Base-by-base conservation (phyloP, 2,888 invertebrate species). In the Macropis europaea region DNA sequence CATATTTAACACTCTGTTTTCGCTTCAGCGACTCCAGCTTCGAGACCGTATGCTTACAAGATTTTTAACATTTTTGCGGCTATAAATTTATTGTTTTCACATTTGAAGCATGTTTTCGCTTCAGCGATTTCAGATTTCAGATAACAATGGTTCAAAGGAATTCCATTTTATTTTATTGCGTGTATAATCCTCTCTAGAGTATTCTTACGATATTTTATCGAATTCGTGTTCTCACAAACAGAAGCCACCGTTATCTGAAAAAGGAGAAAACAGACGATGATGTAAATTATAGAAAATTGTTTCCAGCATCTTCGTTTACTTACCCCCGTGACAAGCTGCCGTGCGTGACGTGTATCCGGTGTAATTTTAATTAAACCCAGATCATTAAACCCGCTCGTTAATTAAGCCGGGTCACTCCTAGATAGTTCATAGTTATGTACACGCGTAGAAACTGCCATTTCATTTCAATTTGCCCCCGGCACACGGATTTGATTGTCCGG, bases 271-370 rank as follows among this genome's bases (percentile, higher is more conserved):
- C 30, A 40, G 67, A 50, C 43, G 17, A 43, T 30, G 56, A 30
- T 56, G 43, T 56, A 50, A 69, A 66, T 69, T 17, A 43, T 24
- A n/a, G 30, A n/a, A 66, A 60, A 64, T 66, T 60, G 66, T 56
- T 56, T 56, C 50, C 26, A 68, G 34, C 32, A 17, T 45, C 30
- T 22, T 13, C 28, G 40, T 47, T 34, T 47, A 36, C 56, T 50
- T 50, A 32, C 50, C 26, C 54, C 43, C 28, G 67, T 56, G 56
- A 50, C 64, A 56, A 28, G 19, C 54, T 36, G 19, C 17, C 40
- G 15, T 19, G 62, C 54, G 22, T 50, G n/a, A 36, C 50, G 28
- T 15, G 42, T 56, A 56, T 36, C 43, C 48, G 42, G 36, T 52
- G 45, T 56, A 38, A 56, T 50, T 56, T 48, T 66, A 48, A 56